Evolutionary conservation across 1,140 invertebrate genomes (phyloP).

Genomic region (Anastatus disparis): DNA sequence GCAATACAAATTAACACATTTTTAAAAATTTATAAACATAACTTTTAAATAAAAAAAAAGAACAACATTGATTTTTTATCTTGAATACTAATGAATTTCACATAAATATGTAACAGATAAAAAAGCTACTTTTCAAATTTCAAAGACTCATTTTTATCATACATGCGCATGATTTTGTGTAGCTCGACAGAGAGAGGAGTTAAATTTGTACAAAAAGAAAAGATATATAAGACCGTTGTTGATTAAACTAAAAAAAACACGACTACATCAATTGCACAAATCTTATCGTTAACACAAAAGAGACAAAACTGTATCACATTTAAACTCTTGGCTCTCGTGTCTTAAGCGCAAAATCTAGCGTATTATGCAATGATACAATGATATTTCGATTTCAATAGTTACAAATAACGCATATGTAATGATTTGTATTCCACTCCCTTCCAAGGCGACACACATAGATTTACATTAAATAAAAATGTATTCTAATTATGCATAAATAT

Average conservation of each 20-base stretch:
- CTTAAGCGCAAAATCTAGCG: constrained; percentile 12
- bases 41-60: no score
- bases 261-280: neutral
- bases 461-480: neutral
- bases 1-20: no score
- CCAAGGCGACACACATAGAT: neutral
- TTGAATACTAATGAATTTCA: no score
- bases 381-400: constrained; percentile 9
- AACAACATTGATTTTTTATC: no score
- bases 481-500: neutral
- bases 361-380: constrained; percentile 22
- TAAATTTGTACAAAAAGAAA: neutral
- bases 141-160: neutral
- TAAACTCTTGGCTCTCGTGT: neutral
- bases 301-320: neutral
- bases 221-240: neutral
- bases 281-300: neutral
- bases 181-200: neutral
- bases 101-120: no score
- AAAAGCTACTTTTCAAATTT: constrained; percentile 16
- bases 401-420: neutral
- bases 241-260: neutral
- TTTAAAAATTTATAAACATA: no score
- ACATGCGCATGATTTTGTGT: neutral
- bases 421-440: neutral